Conservation (phyloP, 2,888 invertebrate genomes). For the Macrostomum cliftonense region DNA sequence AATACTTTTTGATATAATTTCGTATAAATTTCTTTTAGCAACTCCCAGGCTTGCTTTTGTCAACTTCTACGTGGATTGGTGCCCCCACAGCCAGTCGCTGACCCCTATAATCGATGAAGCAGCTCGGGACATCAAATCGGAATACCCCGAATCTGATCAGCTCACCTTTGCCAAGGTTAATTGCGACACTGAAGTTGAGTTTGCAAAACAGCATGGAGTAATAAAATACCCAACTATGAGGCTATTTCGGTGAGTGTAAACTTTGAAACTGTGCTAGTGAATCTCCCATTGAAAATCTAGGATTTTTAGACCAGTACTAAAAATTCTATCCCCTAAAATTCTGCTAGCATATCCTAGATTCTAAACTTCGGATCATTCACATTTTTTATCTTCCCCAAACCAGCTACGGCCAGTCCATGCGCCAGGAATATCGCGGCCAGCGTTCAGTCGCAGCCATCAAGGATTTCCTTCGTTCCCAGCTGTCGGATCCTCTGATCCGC, state of each 20-base stretch:
- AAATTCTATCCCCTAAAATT: too few species aligned
- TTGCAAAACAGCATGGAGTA: conserved; percentile 56
- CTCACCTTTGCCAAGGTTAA: not conserved
- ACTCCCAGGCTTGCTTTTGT: too few species aligned
- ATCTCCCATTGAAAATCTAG: too few species aligned
- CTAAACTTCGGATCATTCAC: too few species aligned
- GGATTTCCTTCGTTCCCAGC: conserved; percentile 66
- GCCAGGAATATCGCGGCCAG: conserved; percentile 50
- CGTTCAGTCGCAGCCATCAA: conserved; percentile 74
- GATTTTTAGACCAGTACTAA: too few species aligned
- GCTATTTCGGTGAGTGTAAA: conserved; percentile 48
- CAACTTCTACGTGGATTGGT: not conserved
- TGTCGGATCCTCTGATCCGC: conserved; percentile 39
- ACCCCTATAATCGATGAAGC: not conserved
- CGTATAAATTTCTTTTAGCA: too few species aligned
- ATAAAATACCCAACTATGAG: conserved; percentile 95
- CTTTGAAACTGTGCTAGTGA: not conserved
- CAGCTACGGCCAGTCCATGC: conserved; percentile 41
- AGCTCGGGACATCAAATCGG: not conserved
- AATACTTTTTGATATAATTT: too few species aligned
- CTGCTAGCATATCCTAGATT: too few species aligned
- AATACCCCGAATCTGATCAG: not conserved
- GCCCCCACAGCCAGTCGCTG: not conserved
- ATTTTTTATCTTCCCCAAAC: too few species aligned
- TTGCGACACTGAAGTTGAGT: not conserved